These are phyloP conservation scores for Oxytorus armatus DNA, from an alignment of 2,888 invertebrate species.

Conservation along the genomic window DNA sequence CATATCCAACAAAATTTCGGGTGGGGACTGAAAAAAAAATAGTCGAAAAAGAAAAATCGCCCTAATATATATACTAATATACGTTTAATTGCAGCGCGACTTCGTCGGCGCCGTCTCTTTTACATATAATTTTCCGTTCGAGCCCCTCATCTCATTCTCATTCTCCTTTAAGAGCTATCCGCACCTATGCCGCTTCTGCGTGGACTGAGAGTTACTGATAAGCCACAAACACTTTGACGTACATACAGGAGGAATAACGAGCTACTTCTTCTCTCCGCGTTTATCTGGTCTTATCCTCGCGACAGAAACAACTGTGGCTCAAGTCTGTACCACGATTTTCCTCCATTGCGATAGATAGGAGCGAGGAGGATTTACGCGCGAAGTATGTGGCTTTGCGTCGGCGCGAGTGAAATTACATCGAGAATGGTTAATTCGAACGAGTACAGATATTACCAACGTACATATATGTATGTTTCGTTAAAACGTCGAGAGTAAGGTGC, in stretches of 20 bases:
- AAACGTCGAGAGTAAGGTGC: conserved; percentile 14
- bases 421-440: conserved; percentile 44
- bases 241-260: background rate
- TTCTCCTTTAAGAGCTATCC: conserved; percentile 15
- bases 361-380: conserved; percentile 41
- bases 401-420: conserved; percentile 45
- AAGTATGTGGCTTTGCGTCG: conserved; percentile 5
- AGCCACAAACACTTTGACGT: conserved; percentile 40
- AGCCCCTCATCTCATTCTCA: conserved; percentile 35
- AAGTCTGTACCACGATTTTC: background rate
- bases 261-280: conserved; percentile 2
- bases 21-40: too few species aligned
- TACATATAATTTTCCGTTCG: conserved; percentile 5
- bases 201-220: conserved; percentile 41
- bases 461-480: conserved; percentile 24
- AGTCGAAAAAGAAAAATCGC: too few species aligned
- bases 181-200: conserved; percentile 23
- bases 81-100: conserved; percentile 39
- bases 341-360: conserved; percentile 22
- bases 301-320: conserved; percentile 23
- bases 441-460: conserved; percentile 12
- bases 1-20: too few species aligned
- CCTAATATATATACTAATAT: conserved; percentile 31
- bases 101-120: conserved; percentile 18
- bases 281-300: conserved; percentile 18